Conservation (phyloP, 2,888 invertebrate genomes). For the Mimachlamys varia region DNA sequence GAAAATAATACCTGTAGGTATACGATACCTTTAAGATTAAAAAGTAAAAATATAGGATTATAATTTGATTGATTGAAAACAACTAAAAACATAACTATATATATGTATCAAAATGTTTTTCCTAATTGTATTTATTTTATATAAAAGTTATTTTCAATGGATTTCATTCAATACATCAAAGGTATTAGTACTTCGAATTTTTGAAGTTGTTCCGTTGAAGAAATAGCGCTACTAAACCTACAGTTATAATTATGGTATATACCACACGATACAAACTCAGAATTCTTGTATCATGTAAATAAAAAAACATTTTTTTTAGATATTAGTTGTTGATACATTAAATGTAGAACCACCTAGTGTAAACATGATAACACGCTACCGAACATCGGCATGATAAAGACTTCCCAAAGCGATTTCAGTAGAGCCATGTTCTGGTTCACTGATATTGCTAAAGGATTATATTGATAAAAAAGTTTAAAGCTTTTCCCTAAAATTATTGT, state of each 20-base stretch:
- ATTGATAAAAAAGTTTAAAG: background rate
- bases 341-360: background rate
- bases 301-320: background rate
- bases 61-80: background rate
- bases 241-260: no score
- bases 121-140: background rate
- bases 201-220: no score
- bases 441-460: constrained; percentile 1
- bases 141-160: background rate
- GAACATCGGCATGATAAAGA: background rate
- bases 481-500: background rate
- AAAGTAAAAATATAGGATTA: background rate
- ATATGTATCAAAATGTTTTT: background rate
- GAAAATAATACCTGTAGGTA: background rate
- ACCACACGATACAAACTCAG: no score
- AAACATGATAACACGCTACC: background rate
- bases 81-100: no score
- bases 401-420: background rate
- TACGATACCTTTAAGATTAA: background rate
- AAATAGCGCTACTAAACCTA: no score
- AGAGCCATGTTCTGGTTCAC: background rate
- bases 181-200: background rate
- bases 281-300: no score
- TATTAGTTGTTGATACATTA: background rate
- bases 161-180: background rate